A percentile compares a stretch with the other conserved stretches of the same genome.
Evolutionary conservation across 2,113 vertebrate species (phyloP).

Genomic region (Casuarius casuarius): DNA sequence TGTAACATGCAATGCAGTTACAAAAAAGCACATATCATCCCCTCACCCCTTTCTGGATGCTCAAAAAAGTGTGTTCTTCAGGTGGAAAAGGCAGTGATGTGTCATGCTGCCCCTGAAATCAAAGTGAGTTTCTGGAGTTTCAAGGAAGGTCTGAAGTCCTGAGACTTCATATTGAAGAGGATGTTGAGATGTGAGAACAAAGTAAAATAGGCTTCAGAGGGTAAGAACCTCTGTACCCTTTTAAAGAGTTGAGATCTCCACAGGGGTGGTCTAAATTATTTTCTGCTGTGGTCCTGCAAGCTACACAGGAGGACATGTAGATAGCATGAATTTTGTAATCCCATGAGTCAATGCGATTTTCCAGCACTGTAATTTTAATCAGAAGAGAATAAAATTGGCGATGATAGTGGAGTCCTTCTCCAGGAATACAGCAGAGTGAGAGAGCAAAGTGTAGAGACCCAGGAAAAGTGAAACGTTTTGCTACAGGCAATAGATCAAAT

Average conservation of each 20-base stretch:
- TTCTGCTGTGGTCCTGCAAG: not conserved
- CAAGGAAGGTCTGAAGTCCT: not conserved
- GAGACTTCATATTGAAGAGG: not conserved
- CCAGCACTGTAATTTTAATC: not conserved
- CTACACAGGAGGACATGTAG: not conserved
- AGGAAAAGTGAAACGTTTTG: not conserved
- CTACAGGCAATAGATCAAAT: not conserved
- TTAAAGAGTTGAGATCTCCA: not conserved
- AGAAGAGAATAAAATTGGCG: not conserved
- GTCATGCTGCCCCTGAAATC: not conserved
- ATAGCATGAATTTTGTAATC: not conserved
- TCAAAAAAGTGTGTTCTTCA: not conserved
- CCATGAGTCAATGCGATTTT: not conserved
- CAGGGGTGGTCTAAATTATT: not conserved
- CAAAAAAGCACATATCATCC: rapidly evolving
- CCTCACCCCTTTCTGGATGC: not conserved
- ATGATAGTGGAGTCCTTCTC: not conserved
- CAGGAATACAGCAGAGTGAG: not conserved
- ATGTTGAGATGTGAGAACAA: not conserved
- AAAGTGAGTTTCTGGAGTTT: not conserved
- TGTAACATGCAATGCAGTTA: not conserved
- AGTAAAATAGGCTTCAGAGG: not conserved
- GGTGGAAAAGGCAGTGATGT: not conserved
- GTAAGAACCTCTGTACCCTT: not conserved
- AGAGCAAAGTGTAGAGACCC: not conserved